Evolutionary conservation across 1,140 invertebrate genomes (phyloP), one percentile per base, ranked within the genome.

Genomic region (Xylocopa sonorina): DNA sequence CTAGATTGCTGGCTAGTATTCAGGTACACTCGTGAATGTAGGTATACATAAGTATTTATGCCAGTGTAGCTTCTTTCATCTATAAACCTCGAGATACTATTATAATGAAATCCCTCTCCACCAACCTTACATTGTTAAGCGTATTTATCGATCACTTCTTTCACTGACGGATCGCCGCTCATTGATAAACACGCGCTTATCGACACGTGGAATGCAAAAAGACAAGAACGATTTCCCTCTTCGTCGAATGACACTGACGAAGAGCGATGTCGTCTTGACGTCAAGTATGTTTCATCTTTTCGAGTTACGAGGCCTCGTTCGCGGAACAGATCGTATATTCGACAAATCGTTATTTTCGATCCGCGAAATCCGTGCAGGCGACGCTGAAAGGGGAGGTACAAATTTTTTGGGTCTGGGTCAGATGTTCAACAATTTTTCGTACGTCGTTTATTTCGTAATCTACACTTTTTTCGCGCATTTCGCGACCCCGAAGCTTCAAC

Each of bases 161-260:
- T 78, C 73, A 58, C 51, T 83, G n/a, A 82, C 34, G 55, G 38
- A 60, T 43, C 46, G 48, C 27, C 34, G 48, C 29, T 51, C 80
- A 82, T 83, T 83, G 73, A 83, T 68, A 66, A 27, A 60, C 32
- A 53, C 34, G 34, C 29, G 16, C 58, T 66, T 83, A 83, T 82
- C 60, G 71, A 21, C 29, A 38, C 21, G 50, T 18, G 24, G 14
- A 57, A 60, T 27, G 29, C 63, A 71, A 62, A 32, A 50, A 57
- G 63, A 72, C 3, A 48, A 75, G n/a, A 29, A 32, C 0, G 41
- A 12, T n/a, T n/a, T 32, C 32, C 16, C 7, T 55, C 24, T 38
- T 55, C 16, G 43, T 0, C 10, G 24, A 34, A 18, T 2, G 10
- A 32, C 73, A 24, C 29, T 14, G 32, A 38, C 12, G 18, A 48